These are phyloP conservation scores for Yponomeuta evonymella DNA, from an alignment of 2,888 invertebrate species.

Conservation along the genomic window DNA sequence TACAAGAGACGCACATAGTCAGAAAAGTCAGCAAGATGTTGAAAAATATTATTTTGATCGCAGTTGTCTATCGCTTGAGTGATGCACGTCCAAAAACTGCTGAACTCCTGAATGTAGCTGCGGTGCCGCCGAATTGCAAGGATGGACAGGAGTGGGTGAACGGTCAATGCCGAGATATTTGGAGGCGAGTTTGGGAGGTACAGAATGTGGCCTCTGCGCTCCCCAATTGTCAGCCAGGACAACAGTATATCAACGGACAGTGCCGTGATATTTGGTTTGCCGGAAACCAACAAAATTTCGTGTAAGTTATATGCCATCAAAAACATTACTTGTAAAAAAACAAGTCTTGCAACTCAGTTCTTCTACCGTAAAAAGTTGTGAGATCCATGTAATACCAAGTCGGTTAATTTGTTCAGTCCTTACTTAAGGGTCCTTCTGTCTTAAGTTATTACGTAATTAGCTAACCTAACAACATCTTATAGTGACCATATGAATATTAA, in stretches of 20 bases:
- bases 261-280: conserved; percentile 27
- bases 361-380: too few relatives aligned
- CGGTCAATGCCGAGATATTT: conserved; percentile 27
- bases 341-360: too few relatives aligned
- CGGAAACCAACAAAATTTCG: background rate
- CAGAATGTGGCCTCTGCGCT: conserved; percentile 35
- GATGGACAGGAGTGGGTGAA: conserved; percentile 25
- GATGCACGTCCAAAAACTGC: background rate
- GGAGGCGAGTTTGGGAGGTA: conserved; percentile 16
- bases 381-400: too few relatives aligned
- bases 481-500: too few relatives aligned
- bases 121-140: conserved; percentile 28
- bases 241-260: conserved; percentile 29
- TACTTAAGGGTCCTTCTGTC: too few relatives aligned
- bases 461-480: too few relatives aligned
- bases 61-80: background rate
- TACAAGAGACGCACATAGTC: background rate
- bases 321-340: too few relatives aligned
- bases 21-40: background rate
- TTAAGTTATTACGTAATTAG: too few relatives aligned
- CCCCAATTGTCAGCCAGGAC: conserved; percentile 31
- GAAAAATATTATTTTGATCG: background rate
- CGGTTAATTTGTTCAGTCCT: too few relatives aligned
- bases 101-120: background rate
- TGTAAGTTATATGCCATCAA: background rate